phyloP scores from a whole-genome alignment of 2,113 vertebrate species.

The Ciconia boyciana region DNA sequence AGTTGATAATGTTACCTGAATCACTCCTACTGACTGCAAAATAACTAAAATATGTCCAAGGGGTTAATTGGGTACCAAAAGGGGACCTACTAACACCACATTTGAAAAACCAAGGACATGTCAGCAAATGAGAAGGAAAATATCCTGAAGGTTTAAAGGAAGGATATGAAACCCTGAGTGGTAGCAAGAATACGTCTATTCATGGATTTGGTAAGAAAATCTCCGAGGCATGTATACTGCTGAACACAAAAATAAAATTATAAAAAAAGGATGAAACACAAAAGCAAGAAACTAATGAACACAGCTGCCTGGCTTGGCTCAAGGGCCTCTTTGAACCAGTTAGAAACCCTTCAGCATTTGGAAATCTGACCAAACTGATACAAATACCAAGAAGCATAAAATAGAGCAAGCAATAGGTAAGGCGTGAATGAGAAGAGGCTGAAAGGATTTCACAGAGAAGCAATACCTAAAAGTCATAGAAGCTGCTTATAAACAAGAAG shows the following conservation, averaged over 20 bases:
- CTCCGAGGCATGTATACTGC: slow-evolving; percentile 45
- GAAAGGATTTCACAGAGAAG: background rate
- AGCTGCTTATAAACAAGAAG: background rate
- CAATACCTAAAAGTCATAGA: background rate
- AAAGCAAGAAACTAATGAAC: slow-evolving; percentile 44
- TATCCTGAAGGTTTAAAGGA: slow-evolving; percentile 41
- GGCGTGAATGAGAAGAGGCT: background rate
- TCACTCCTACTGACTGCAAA: background rate
- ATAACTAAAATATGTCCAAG: background rate
- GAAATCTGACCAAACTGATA: background rate
- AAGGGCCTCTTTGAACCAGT: slow-evolving; percentile 10
- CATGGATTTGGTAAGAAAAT: slow-evolving; percentile 16
- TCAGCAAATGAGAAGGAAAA: slow-evolving; percentile 48
- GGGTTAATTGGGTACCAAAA: background rate
- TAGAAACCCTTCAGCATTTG: slow-evolving; percentile 23
- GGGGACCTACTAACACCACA: background rate
- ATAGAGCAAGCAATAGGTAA: background rate
- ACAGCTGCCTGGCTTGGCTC: slow-evolving; percentile 27
- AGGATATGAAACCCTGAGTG: slow-evolving; percentile 18
- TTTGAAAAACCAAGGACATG: slow-evolving; percentile 31
- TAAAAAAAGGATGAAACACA: background rate
- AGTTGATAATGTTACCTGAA: background rate
- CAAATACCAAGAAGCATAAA: background rate
- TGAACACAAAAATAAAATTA: slow-evolving; percentile 30
- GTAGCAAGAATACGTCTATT: background rate